A percentile compares a stretch with the other conserved stretches of the same genome.
Conservation (phyloP, 2,888 invertebrate species). For the Thecocarcelia acutangulata region DNA sequence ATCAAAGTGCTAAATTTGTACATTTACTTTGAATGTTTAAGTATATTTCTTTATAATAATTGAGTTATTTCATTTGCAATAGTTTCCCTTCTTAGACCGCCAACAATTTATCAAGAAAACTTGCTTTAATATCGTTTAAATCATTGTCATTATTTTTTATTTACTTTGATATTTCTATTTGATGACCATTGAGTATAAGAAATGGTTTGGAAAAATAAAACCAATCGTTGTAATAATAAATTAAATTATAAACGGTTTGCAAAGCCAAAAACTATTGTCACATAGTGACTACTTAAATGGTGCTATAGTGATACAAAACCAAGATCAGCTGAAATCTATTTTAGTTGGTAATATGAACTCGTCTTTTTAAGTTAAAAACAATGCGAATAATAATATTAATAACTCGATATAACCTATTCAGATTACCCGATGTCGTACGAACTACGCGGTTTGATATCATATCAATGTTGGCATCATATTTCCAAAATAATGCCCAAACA, state of each 20-base stretch:
- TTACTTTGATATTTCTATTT: conserved; percentile 62
- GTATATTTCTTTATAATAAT: too few relatives aligned
- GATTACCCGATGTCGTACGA: too few relatives aligned
- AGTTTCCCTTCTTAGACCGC: conserved; percentile 30
- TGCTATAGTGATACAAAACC: conserved; percentile 11
- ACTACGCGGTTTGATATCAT: too few relatives aligned
- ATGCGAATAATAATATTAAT: too few relatives aligned
- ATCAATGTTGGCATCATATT: too few relatives aligned
- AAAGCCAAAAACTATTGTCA: background rate
- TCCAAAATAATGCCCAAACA: too few relatives aligned
- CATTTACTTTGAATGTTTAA: too few relatives aligned
- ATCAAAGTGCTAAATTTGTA: too few relatives aligned
- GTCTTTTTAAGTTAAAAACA: too few relatives aligned
- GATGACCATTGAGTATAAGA: background rate
- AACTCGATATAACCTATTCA: too few relatives aligned
- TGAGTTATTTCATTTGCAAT: too few relatives aligned
- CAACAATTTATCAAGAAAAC: conserved; percentile 60
- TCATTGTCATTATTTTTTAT: conserved; percentile 37
- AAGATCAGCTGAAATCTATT: background rate
- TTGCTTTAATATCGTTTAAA: conserved; percentile 45
- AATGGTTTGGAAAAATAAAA: background rate
- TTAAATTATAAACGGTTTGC: conserved; percentile 35
- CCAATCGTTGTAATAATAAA: conserved; percentile 34
- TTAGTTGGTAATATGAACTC: too few relatives aligned
- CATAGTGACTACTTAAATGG: conserved; percentile 1